Base-by-base conservation (phyloP, 2,797 vertebrate species). In the Naso thynnoides region DNA sequence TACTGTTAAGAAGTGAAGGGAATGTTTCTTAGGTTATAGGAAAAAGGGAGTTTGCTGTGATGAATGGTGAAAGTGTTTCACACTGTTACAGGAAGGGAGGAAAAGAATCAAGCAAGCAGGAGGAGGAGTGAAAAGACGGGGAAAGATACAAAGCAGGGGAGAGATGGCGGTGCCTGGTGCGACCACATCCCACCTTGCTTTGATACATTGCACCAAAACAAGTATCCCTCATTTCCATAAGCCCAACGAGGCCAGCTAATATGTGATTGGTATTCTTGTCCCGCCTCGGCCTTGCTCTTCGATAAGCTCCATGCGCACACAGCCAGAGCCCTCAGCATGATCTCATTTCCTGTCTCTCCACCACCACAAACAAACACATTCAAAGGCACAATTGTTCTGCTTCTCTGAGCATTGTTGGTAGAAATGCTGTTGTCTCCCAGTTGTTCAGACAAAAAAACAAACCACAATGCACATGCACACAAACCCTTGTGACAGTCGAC, bases 331-430 rank as follows among this genome's bases (percentile, higher is more conserved):
- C 83, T 83, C 74, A 66, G 81, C 87, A 64, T 92, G 90, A 92
- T 91, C 91, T 92, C 89, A 93, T 92, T 92, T 92, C 92, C 91
- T 91, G 89, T 92, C 86, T 89, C 85, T 70, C 70, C 82, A 77
- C 82, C 76, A 64, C 84, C 86, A 78, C 88, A 92, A 91, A 93
- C 86, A 88, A 89, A 89, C 64, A 3, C 45, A 41, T 33, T 87
- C 87, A 90, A 85, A 90, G 85, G 58, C 86, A 29, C 87, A 78
- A 90, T 91, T 88, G 89, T 91, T 87, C 86, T 84, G 75, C 71
- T 41, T 88, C 74, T 86, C 68, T 38, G 76, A 85, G 71, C 75
- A 74, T 88, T 86, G 85, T 90, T 56, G 77, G 70, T 70, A 61
- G 70, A 88, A 65, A 78, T 49, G 71, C 79, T 73, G 79, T 80